Base-by-base conservation (phyloP, 1,140 invertebrate genomes). In the Leptinotarsa texana region DNA sequence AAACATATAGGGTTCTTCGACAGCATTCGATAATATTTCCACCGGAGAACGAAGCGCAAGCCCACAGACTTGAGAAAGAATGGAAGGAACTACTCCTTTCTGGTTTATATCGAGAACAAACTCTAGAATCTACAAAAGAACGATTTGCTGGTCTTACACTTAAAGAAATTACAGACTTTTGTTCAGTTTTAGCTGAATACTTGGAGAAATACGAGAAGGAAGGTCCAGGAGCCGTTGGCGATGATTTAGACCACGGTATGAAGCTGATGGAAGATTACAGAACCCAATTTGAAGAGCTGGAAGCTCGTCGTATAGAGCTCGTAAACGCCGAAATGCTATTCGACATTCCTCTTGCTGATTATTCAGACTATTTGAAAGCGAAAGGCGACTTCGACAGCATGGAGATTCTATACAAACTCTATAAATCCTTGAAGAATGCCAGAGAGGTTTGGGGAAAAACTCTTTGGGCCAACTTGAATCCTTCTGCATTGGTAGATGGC, bases 391-490 rank as follows among this genome's bases (percentile, higher is more conserved):
- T 91, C 83, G 89, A 91, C 33, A 89, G 89, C 6, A 89, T 96
- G 87, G 89, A 93, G 75, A 79, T 89, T 77, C 85, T 97, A 22
- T 97, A 92, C 83, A 89, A 92, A 77, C 86, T 97, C 13, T 97
- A 96, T 80, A 90, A 91, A 80, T 86, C 89, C 2, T 94, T 96
- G 85, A 94, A 92, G 85, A 89, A 89, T 72, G 91, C 92, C 0
- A 88, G 93, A 33, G 91, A 95, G 68, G 71, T 87, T 3, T 97
- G 95, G 96, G 90, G 94, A 5, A 92, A 93, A 83, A 96, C 93
- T 1, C 84, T 96, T 5, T 97, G 96, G 96, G 90, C 89, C 3
- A 91, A 97, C 84, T 87, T 97, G 13, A 93, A 96, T 85, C 92
- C 96, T 1, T 91, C 94, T 79, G 88, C 91, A 4, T 85, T 97